Evolutionary conservation across 2,888 invertebrate genomes (phyloP), one percentile per base, ranked within the genome.

Genomic region (Drosophila mulleri): DNA sequence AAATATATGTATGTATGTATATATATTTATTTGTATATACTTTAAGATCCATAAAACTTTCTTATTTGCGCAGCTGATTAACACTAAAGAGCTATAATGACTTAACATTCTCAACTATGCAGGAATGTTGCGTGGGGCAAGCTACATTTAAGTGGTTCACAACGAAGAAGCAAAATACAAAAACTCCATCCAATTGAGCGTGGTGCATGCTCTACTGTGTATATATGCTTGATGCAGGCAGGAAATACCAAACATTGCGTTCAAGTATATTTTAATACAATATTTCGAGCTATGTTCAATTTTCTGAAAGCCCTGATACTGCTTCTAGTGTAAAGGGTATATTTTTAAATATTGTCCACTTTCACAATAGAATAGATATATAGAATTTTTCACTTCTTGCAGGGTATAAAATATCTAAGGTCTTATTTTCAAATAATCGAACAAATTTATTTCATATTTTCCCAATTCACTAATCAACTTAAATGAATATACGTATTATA

Each of bases 21-120:
- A n/a, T 47, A 32, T 20, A 32, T 32, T 3, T n/a, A 20, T 37
- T 32, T 41, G 14, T 42, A 42, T 48, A 23, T 20, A 20, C 20
- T 11, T 23, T 29, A 41, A 56, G 14, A 42, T 42, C 8, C 5
- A 18, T 26, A 12, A 35, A 9, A 35, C 11, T 39, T 42, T 23
- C 35, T 9, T 58, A 56, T 64, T 74, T 73, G 56, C 66, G n/a
- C 56, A 20, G 50, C 8, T 52, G 53, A 73, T 75, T 75, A 72
- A 53, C 67, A 62, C 47, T 52, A 41, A 63, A 65, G 58, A 54
- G 59, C 60, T 72, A 44, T 39, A 58, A 56, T 62, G 61, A 72
- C 11, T 69, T 56, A 60, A 67, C 62, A 54, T 45, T 35, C 39
- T 54, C 54, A 47, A 59, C 59, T 69, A 44, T 32, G 39, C 42